Percentiles rank a stretch among this genome's conserved stretches.
Evolutionary conservation across 2,888 invertebrate genomes (phyloP).

Genomic region (Spialia ferax): DNA sequence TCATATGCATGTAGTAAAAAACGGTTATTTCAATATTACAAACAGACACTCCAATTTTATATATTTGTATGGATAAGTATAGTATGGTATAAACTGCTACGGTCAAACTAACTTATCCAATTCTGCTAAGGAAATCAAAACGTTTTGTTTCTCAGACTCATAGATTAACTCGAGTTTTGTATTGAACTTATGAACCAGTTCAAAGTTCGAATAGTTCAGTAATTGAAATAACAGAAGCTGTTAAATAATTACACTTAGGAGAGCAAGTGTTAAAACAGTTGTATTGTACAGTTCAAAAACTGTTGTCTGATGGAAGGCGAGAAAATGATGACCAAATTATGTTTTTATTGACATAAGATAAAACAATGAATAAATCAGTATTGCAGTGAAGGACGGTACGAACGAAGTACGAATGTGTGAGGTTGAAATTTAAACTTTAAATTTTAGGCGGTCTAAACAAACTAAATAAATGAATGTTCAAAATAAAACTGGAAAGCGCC

Average conservation of each 20-base stretch:
- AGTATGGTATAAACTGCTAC: not conserved
- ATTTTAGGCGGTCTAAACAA: too few species aligned
- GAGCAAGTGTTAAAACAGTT: not conserved
- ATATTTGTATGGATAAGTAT: too few species aligned
- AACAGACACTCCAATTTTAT: too few species aligned
- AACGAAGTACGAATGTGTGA: too few species aligned
- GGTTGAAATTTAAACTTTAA: too few species aligned
- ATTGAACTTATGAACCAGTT: not conserved
- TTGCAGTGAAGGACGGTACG: too few species aligned
- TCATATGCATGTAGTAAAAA: too few species aligned
- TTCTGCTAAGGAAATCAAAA: not conserved
- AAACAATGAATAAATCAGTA: too few species aligned
- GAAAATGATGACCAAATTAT: not conserved
- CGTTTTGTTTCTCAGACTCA: slow-evolving; percentile 1
- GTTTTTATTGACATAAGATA: too few species aligned
- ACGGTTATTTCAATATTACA: too few species aligned
- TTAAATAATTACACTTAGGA: not conserved
- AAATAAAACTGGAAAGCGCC: too few species aligned
- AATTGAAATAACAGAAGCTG: not conserved
- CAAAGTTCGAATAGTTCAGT: not conserved
- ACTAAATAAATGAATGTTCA: too few species aligned
- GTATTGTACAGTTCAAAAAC: not conserved
- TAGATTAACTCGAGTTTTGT: not conserved
- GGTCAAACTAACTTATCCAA: not conserved
- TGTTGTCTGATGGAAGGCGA: not conserved